These are phyloP conservation scores for Theocolax elegans DNA, from an alignment of 1,140 invertebrate genomes.

Conservation along the genomic window DNA sequence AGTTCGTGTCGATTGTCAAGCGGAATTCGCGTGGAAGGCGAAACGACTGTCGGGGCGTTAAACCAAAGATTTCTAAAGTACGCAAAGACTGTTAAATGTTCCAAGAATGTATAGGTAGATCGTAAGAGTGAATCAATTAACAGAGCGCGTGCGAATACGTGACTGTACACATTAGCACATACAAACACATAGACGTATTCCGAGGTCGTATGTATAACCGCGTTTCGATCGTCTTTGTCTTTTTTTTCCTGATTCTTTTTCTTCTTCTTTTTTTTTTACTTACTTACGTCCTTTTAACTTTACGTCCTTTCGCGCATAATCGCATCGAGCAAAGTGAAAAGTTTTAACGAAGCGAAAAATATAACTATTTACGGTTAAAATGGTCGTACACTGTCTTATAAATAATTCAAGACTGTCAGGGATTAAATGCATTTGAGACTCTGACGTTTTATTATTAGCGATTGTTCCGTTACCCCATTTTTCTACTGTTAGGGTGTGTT, in stretches of 20 bases:
- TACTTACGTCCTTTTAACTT: background rate
- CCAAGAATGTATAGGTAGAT: conserved; percentile 50
- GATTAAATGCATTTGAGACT: background rate
- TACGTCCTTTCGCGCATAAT: background rate
- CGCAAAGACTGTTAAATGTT: conserved; percentile 57
- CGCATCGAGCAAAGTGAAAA: background rate
- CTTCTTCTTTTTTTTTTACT: background rate
- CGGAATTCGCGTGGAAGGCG: background rate
- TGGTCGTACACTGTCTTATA: background rate
- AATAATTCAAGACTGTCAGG: conserved; percentile 5
- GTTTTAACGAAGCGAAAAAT: background rate
- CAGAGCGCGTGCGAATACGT: background rate
- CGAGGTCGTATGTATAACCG: background rate
- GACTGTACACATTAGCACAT: too few relatives aligned
- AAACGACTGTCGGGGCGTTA: conserved; percentile 1
- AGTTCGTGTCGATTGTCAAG: too few relatives aligned
- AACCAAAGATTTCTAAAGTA: conserved; percentile 45
- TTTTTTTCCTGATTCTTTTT: background rate
- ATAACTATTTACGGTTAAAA: background rate
- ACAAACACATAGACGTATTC: background rate
- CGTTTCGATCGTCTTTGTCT: background rate
- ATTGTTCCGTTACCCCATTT: background rate
- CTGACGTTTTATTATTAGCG: background rate
- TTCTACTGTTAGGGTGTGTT: background rate
- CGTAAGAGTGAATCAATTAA: conserved; percentile 43